A percentile compares a stretch with the other conserved stretches of the same genome.
Conservation (phyloP, 2,113 vertebrate genomes). For the Lepisosteus oculatus region DNA sequence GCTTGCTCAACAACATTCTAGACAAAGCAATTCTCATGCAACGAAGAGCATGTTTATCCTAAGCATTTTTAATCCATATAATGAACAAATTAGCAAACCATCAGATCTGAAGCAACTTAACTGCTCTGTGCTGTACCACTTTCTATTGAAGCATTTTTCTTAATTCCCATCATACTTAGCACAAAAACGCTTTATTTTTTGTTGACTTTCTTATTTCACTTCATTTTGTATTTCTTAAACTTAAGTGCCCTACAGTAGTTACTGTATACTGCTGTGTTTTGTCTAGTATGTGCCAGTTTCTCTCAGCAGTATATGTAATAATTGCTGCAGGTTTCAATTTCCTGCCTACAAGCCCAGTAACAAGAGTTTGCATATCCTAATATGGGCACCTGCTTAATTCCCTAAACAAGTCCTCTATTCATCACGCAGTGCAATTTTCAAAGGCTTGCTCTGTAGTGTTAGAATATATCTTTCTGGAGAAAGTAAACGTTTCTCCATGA, state of each 20-base stretch:
- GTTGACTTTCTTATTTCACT: too few species aligned
- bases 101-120: too few species aligned
- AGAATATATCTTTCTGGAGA: too few species aligned
- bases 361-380: conserved; percentile 25
- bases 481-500: too few species aligned
- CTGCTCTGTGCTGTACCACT: too few species aligned
- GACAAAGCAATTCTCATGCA: too few species aligned
- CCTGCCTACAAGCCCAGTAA: not conserved
- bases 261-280: not conserved
- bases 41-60: not conserved
- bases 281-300: not conserved
- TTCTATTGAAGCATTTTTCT: too few species aligned
- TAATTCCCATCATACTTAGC: too few species aligned
- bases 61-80: too few species aligned
- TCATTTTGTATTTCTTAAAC: not conserved
- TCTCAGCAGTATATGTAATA: not conserved
- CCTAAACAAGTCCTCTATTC: conserved; percentile 59
- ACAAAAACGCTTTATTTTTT: too few species aligned
- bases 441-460: not conserved
- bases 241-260: not conserved
- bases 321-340: not conserved
- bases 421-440: conserved; percentile 40
- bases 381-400: conserved; percentile 50
- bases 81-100: too few species aligned
- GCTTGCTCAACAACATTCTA: too few species aligned